Base-by-base conservation (phyloP, 2,888 invertebrate species). In the Caenorhabditis auriculariae region DNA sequence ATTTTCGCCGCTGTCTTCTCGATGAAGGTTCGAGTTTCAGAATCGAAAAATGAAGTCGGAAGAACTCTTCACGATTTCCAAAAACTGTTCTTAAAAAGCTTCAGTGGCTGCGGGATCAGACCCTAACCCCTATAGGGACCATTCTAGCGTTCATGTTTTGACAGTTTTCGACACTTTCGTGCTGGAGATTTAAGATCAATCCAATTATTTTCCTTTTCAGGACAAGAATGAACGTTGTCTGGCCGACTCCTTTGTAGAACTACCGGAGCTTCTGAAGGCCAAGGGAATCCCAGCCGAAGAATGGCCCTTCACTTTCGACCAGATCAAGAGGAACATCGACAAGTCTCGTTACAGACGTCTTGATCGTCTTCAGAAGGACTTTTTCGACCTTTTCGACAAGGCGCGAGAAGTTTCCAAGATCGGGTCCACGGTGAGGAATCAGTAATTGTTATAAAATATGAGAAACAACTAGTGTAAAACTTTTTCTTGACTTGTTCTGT, bases 181-280 rank as follows among this genome's bases (percentile, higher is more conserved):
- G 12, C 5, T 17, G 7, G 6, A 4, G 15, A 49, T 15, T 17
- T 19, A 24, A 21, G 1, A 58, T 12, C 24, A 24, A 32, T 51
- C 24, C 24, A 15, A 51, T 17, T 21, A 51, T n/a, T 7, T 12
- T 5, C 12, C 21, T 29, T 66, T 55, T 24, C 60, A 84, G 84
- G 95, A 96, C 82, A 91, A 91, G 76, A 93, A 95, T 83, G 95
- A 95, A 43, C 87, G 95, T 56, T 95, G 94, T 81, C 94, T 90
- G 83, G 91, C 93, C 1, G 95, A 96, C 85, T 93, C 93, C 2
- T 89, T 96, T 23, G 53, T 91, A 0, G 96, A 96, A 81, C 83
- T 94, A 24, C 90, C 91, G 0, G 93, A 93, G 90, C 90, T 81
- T 3, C 55, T 78, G 35, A 69, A 63, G 38, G 87, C 69, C 7